Conservation (phyloP, 2,113 vertebrate species). For the Grammomys dolichurus region DNA sequence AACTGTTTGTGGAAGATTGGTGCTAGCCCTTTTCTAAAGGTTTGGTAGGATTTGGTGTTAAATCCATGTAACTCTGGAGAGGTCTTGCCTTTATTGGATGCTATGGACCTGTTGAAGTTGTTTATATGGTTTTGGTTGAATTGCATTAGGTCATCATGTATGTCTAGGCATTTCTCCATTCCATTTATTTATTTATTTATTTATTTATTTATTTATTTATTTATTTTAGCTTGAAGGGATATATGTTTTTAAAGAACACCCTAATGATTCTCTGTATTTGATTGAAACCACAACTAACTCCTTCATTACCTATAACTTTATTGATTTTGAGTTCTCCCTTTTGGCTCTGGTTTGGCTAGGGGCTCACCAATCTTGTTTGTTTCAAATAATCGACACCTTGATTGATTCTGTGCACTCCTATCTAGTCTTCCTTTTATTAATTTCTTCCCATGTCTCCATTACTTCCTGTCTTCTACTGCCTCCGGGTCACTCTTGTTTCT, state of each 20-base stretch:
- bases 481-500: background rate
- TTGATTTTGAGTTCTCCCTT: background rate
- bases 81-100: background rate
- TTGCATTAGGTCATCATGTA: background rate
- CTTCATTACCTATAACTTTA: background rate
- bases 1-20: background rate
- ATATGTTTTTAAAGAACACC: background rate
- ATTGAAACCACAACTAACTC: background rate
- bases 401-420: background rate
- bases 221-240: background rate
- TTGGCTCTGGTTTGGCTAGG: background rate
- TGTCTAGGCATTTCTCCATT: background rate
- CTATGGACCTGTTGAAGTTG: background rate
- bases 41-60: background rate
- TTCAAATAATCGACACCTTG: background rate
- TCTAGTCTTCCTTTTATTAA: background rate
- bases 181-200: background rate
- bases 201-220: background rate
- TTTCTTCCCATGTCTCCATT: background rate
- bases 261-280: background rate
- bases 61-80: background rate
- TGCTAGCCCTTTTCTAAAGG: background rate
- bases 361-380: background rate
- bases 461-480: background rate
- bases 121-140: background rate